Conservation (phyloP, 2,113 vertebrate species). For the Rhodinocichla rosea region DNA sequence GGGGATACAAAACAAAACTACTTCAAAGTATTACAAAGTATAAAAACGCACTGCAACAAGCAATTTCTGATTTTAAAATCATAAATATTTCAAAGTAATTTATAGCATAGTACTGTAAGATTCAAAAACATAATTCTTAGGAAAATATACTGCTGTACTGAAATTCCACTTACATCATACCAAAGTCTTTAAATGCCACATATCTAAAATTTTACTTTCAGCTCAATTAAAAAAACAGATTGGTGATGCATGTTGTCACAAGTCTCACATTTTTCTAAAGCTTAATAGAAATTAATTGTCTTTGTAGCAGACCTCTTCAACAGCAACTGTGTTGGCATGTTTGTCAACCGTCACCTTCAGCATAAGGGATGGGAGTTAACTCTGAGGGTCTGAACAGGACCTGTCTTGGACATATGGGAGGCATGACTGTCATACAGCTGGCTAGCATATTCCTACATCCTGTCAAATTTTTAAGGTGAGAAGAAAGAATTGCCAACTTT, state of each 20-base stretch:
- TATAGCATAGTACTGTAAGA: neutral
- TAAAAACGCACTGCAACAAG: too few species aligned
- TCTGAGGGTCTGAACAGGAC: neutral
- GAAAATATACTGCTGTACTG: neutral
- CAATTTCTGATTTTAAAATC: neutral
- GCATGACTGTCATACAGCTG: neutral
- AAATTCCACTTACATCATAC: neutral
- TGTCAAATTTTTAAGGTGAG: neutral
- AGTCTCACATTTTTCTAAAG: neutral
- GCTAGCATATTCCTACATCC: neutral
- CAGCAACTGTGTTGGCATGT: fast-evolving
- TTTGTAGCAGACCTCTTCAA: neutral
- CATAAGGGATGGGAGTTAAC: neutral
- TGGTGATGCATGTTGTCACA: neutral
- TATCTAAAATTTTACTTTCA: neutral
- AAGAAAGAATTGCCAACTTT: neutral
- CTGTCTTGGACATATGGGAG: neutral
- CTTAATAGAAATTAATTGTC: neutral
- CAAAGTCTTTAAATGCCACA: neutral
- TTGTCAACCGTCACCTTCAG: neutral
- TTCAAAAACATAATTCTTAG: neutral
- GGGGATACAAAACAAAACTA: too few species aligned
- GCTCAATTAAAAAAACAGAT: neutral
- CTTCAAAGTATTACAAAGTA: too few species aligned
- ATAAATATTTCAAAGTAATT: neutral